Evolutionary conservation across 2,113 vertebrate species (phyloP).

Genomic region (Tyrannus savana): DNA sequence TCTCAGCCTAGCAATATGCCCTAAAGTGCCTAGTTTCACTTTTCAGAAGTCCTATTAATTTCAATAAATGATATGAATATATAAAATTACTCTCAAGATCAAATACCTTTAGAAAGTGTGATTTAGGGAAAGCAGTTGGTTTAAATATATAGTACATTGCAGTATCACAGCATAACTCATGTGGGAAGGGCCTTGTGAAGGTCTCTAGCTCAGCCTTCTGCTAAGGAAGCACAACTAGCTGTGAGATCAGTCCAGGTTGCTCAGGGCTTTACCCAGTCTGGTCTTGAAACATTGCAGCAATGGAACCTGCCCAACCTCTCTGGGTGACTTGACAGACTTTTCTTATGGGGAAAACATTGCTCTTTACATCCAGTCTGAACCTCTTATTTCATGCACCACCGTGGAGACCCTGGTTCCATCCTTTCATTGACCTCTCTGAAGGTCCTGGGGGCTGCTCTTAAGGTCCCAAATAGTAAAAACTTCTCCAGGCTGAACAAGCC

Average conservation of each 20-base stretch:
- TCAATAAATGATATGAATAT: background rate
- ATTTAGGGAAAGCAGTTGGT: background rate
- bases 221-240: background rate
- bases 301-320: background rate
- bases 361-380: background rate
- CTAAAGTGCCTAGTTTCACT: background rate
- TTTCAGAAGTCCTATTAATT: background rate
- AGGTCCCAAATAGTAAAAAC: background rate
- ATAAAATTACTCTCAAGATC: background rate
- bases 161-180: background rate
- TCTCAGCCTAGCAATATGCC: background rate
- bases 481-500: background rate
- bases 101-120: background rate
- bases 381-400: background rate
- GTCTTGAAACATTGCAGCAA: background rate
- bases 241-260: background rate
- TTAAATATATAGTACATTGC: background rate
- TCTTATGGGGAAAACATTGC: background rate
- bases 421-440: background rate
- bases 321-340: background rate
- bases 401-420: background rate
- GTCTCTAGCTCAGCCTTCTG: background rate
- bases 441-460: background rate
- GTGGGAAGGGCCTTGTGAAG: background rate
- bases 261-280: background rate